These are phyloP conservation scores for Antechinus stuartii DNA, from an alignment of 2,113 vertebrate species.

Conservation along the genomic window DNA sequence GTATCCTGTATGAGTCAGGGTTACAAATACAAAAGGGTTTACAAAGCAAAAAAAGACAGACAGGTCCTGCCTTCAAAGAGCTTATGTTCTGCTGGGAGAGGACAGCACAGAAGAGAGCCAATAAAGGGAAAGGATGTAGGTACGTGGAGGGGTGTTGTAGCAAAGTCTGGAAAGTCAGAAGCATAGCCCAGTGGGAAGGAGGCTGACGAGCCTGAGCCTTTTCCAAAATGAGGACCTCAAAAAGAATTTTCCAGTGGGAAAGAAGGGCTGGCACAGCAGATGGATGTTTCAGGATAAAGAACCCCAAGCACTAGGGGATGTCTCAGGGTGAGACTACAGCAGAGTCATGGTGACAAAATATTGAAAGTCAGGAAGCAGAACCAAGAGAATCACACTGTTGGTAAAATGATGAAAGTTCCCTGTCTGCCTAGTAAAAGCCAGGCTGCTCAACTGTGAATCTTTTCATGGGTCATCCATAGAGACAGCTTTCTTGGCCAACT, in stretches of 20 bases:
- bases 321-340: not conserved
- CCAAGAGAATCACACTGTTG: not conserved
- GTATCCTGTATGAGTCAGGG: not conserved
- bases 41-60: not conserved
- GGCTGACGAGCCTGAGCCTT: not conserved
- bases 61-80: not conserved
- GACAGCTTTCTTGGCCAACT: not conserved
- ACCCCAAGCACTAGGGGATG: not conserved
- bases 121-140: not conserved
- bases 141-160: not conserved
- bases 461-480: not conserved
- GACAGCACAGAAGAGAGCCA: not conserved
- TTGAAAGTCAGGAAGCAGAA: not conserved
- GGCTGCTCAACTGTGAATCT: not conserved
- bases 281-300: not conserved
- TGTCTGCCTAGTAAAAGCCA: not conserved
- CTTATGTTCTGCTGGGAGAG: not conserved
- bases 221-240: not conserved
- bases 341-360: not conserved
- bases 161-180: not conserved
- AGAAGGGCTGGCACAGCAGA: not conserved
- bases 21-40: not conserved
- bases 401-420: not conserved
- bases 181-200: not conserved
- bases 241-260: not conserved